Conservation (phyloP, 2,797 vertebrate species). For the Tenualosa ilisha region DNA sequence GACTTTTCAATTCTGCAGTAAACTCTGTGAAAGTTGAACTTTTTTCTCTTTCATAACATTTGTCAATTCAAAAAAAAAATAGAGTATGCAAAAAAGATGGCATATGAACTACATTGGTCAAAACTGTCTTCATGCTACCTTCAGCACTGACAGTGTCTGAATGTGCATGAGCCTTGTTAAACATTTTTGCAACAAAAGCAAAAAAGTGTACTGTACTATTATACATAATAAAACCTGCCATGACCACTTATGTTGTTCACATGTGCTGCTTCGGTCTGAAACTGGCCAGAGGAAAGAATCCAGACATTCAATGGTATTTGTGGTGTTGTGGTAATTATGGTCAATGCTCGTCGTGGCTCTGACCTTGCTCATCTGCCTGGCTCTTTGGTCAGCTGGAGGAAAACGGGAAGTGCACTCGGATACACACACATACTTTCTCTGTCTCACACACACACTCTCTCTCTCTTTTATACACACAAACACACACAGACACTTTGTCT, state of each 20-base stretch:
- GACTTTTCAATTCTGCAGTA: not conserved
- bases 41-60: not conserved
- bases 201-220: not conserved
- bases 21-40: not conserved
- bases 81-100: not conserved
- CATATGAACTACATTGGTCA: no score
- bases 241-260: not conserved
- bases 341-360: not conserved
- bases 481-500: not conserved
- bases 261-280: not conserved
- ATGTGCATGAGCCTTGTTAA: no score
- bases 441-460: not conserved
- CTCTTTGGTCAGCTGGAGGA: not conserved
- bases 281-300: not conserved
- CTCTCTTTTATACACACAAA: not conserved
- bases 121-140: not conserved
- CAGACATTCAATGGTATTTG: not conserved
- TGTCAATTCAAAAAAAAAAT: not conserved
- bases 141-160: not conserved
- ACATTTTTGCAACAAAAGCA: not conserved
- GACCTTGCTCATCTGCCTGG: constrained; percentile 7
- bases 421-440: not conserved
- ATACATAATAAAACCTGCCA: not conserved
- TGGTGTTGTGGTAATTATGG: constrained; percentile 17
- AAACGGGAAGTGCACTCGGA: not conserved